These are phyloP conservation scores for Amphimedon queenslandica DNA, from an alignment of 37 sponge, comb jelly and placozoan species.

Conservation along the genomic window DNA sequence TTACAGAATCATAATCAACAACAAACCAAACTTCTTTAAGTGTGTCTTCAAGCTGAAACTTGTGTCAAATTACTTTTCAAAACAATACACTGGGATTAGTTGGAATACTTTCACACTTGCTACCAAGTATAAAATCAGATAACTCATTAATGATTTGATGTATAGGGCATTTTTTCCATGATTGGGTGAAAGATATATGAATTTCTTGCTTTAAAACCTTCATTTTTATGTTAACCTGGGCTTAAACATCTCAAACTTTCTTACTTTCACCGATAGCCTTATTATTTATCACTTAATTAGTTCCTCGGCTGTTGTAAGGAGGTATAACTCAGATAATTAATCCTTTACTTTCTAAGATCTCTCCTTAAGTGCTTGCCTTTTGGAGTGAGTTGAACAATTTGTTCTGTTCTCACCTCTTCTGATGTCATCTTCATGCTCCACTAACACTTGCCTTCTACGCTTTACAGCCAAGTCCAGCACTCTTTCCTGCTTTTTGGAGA, in stretches of 20 bases:
- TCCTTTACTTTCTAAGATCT: slow-evolving; percentile 4
- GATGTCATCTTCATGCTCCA: background rate
- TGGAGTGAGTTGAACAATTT: background rate
- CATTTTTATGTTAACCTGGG: slow-evolving; percentile 10
- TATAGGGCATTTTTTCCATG: slow-evolving; percentile 12
- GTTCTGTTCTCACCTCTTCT: background rate
- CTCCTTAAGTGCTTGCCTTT: slow-evolving; percentile 1
- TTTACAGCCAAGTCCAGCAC: background rate
- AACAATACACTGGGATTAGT: background rate
- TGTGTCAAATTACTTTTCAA: background rate
- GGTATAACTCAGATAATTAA: background rate
- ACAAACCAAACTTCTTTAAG: background rate
- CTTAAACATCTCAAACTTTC: background rate
- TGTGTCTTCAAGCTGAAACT: background rate
- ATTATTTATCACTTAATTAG: background rate
- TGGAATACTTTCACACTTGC: background rate
- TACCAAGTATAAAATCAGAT: background rate
- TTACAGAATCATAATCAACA: background rate
- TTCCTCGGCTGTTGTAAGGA: background rate
- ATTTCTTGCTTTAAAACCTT: slow-evolving; percentile 16
- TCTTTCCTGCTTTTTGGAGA: background rate
- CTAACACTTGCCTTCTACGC: background rate
- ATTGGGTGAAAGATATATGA: slow-evolving; percentile 3
- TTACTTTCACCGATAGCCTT: background rate
- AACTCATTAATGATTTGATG: background rate